Evolutionary conservation across 2,113 vertebrate species (phyloP).

Genomic region (Rhea americana): DNA sequence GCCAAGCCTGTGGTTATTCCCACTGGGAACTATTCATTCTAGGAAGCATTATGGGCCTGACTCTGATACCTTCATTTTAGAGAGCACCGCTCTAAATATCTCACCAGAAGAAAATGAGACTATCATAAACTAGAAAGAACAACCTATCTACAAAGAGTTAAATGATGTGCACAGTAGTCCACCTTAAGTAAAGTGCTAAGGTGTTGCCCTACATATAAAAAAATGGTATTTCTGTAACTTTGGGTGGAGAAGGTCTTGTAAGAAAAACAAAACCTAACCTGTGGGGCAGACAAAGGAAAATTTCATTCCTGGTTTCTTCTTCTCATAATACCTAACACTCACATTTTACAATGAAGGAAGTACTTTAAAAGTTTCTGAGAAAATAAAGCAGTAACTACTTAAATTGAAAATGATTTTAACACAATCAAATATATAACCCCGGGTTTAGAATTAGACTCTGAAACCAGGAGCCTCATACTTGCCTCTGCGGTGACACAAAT

Average conservation of each 20-base stretch:
- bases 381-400: not conserved
- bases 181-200: fast-evolving
- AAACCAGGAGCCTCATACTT: not conserved
- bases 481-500: not conserved
- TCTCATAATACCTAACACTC: not conserved
- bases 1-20: fast-evolving
- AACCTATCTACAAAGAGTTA: not conserved
- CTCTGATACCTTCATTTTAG: not conserved
- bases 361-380: not conserved
- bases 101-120: not conserved
- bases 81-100: fast-evolving
- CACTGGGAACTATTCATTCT: not conserved
- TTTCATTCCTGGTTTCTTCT: not conserved
- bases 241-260: fast-evolving
- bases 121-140: not conserved
- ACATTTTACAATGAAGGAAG: not conserved
- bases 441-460: not conserved
- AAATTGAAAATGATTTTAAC: not conserved
- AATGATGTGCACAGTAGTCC: not conserved
- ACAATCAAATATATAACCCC: not conserved
- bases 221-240: fast-evolving
- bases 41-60: fast-evolving
- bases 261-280: not conserved
- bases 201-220: fast-evolving
- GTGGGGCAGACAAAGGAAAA: not conserved